These are phyloP conservation scores for Lepidurus apus DNA, from an alignment of 1,140 invertebrate species.

Conservation along the genomic window DNA sequence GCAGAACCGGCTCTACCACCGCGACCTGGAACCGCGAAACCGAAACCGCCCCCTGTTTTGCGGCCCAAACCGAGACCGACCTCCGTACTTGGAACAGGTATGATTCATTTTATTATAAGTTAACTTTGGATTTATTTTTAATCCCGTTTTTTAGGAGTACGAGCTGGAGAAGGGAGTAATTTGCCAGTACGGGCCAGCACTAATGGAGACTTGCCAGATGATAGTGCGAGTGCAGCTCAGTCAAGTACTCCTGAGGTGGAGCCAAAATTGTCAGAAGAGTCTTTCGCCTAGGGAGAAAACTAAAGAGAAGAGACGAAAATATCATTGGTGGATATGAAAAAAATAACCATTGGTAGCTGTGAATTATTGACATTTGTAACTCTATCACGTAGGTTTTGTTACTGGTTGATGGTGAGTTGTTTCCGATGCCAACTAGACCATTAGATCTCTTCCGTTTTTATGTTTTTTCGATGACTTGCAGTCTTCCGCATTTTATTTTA, in stretches of 20 bases:
- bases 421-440: not conserved
- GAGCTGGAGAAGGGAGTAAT: not conserved
- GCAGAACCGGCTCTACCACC: not conserved
- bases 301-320: not conserved
- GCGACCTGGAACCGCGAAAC: not conserved
- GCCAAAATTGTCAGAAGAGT: slow-evolving; percentile 14
- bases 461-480: not conserved
- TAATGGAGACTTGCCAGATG: not conserved
- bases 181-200: not conserved
- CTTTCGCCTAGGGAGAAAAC: not conserved
- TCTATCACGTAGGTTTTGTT: not conserved
- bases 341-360: not conserved
- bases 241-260: not conserved
- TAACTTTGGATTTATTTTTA: not conserved
- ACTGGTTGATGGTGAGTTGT: slow-evolving; percentile 8
- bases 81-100: not conserved
- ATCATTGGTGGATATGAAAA: not conserved
- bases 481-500: not conserved
- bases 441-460: slow-evolving; percentile 11
- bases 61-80: not conserved
- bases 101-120: not conserved
- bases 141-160: not conserved
- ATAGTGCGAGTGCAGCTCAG: not conserved
- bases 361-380: not conserved
- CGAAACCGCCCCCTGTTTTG: not conserved